A percentile compares a stretch with the other conserved stretches of the same genome.
These are phyloP conservation scores for Dipodomys spectabilis DNA, from an alignment of 2,113 vertebrate species.

Conservation along the genomic window DNA sequence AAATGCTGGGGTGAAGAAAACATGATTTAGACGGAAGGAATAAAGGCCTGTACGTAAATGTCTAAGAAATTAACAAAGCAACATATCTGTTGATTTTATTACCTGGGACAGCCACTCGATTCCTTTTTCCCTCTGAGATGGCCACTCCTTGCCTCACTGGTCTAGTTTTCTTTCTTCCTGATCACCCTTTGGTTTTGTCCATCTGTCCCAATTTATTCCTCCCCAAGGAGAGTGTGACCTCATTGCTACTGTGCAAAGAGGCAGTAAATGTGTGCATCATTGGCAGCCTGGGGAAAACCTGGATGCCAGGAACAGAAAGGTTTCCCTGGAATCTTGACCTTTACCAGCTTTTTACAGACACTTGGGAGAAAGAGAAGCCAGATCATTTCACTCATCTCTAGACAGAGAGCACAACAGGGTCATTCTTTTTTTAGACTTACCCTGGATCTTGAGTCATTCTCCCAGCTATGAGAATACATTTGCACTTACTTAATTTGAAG, in stretches of 20 bases:
- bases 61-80: neutral
- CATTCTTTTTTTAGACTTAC: neutral
- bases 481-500: constrained; percentile 19
- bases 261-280: neutral
- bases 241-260: neutral
- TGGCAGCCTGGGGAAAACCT: neutral
- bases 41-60: neutral
- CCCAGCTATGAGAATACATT: neutral
- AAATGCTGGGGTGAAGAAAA: neutral
- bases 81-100: neutral
- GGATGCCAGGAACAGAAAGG: constrained; percentile 36
- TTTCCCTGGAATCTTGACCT: constrained; percentile 57
- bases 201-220: constrained; percentile 13
- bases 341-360: constrained; percentile 26
- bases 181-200: neutral
- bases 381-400: neutral
- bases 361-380: neutral
- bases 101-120: neutral
- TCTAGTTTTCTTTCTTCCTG: neutral
- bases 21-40: neutral
- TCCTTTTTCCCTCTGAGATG: neutral
- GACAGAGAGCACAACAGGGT: neutral
- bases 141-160: neutral
- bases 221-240: neutral
- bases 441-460: neutral